Conservation (phyloP, 2,888 invertebrate genomes). For the Lissonota sp. region DNA sequence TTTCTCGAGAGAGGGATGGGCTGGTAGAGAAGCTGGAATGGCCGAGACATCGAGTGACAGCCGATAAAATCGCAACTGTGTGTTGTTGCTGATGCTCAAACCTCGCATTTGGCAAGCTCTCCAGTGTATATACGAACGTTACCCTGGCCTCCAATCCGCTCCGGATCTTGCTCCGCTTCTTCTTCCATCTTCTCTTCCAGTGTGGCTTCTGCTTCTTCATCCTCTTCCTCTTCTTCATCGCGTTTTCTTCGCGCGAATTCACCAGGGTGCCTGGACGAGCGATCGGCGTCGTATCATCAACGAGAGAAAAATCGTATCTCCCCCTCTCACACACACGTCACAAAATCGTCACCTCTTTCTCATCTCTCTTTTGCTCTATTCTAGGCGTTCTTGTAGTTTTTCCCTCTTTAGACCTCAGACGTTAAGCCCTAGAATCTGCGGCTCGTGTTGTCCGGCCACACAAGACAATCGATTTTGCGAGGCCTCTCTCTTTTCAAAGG, state of each 20-base stretch:
- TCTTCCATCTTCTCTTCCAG: background rate
- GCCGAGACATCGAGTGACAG: slow-evolving; percentile 58
- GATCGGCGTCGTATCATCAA: background rate
- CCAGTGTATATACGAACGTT: background rate
- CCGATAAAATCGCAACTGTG: slow-evolving; percentile 62
- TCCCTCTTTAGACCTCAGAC: background rate
- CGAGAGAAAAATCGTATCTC: slow-evolving; percentile 65
- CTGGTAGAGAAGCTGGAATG: background rate
- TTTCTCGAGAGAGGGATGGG: slow-evolving; percentile 47
- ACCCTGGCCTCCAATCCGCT: too few relatives aligned
- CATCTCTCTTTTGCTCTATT: slow-evolving; percentile 3
- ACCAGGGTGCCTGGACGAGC: background rate
- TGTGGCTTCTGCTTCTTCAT: background rate
- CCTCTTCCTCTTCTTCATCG: background rate
- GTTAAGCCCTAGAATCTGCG: slow-evolving; percentile 24
- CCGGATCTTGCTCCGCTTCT: background rate
- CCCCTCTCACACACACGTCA: slow-evolving; percentile 72
- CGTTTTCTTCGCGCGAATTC: slow-evolving; percentile 4
- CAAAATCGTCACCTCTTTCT: slow-evolving; percentile 45
- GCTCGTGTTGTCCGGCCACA: slow-evolving; percentile 24
- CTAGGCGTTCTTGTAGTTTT: background rate
- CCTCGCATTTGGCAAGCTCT: slow-evolving; percentile 5
- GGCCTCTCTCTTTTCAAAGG: background rate
- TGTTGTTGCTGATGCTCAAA: slow-evolving; percentile 27
- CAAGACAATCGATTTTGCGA: background rate